phyloP scores from a whole-genome alignment of 2,888 invertebrate species.

The Oithona nana region DNA sequence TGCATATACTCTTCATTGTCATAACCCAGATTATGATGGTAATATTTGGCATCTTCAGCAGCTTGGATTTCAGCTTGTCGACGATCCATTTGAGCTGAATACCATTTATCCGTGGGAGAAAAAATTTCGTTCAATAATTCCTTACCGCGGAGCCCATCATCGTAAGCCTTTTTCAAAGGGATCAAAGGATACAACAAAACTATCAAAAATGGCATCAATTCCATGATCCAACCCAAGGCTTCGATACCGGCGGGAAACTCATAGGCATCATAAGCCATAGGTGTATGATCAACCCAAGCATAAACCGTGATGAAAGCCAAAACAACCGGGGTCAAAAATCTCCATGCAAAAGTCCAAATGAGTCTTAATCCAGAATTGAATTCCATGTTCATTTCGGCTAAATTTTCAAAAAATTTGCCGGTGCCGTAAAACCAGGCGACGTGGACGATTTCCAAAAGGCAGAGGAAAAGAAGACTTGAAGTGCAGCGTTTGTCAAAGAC shows the following conservation, averaged over 20 bases:
- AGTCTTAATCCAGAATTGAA: slow-evolving; percentile 36
- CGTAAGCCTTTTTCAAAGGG: neutral
- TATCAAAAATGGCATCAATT: neutral
- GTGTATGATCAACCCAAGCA: slow-evolving; percentile 43
- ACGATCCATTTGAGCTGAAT: neutral
- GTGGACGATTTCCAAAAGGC: slow-evolving; percentile 42
- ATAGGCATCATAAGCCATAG: slow-evolving; percentile 5
- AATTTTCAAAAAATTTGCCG: neutral
- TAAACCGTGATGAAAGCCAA: slow-evolving; percentile 52
- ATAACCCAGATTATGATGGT: neutral
- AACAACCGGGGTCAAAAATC: slow-evolving; percentile 43
- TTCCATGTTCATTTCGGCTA: slow-evolving; percentile 29
- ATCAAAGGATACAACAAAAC: neutral
- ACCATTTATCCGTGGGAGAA: neutral
- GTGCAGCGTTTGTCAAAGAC: slow-evolving; percentile 57
- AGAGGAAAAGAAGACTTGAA: slow-evolving; percentile 50
- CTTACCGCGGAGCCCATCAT: neutral
- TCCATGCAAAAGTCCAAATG: slow-evolving; percentile 56
- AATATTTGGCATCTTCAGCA: neutral
- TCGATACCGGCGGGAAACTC: slow-evolving; percentile 1
- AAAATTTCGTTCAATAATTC: neutral
- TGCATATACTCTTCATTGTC: neutral
- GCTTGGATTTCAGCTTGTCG: neutral
- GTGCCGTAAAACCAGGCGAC: slow-evolving; percentile 47
- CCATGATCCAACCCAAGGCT: slow-evolving; percentile 13